A percentile compares a stretch with the other conserved stretches of the same genome.
These are phyloP conservation scores for Macquaria australasica DNA, from an alignment of 2,113 vertebrate species.

Conservation along the genomic window DNA sequence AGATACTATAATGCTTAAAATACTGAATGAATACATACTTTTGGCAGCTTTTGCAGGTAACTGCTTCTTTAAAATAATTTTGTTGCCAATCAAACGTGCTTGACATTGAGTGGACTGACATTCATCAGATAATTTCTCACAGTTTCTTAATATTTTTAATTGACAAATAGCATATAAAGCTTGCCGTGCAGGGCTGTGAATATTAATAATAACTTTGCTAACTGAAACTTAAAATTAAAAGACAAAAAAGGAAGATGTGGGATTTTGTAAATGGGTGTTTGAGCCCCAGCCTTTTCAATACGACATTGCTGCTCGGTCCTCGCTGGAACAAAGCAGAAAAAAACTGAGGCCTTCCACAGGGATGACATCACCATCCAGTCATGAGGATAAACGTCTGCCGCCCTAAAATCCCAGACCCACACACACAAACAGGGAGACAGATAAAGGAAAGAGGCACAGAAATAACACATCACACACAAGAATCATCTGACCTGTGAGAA, in stretches of 20 bases:
- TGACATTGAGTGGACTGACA: neutral
- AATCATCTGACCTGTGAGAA: slow-evolving; percentile 31
- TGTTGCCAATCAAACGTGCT: neutral
- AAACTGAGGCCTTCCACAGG: slow-evolving; percentile 35
- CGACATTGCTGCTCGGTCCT: neutral
- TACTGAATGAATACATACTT: neutral
- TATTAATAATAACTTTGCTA: neutral
- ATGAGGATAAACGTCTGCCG: slow-evolving; percentile 55
- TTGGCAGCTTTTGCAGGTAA: neutral
- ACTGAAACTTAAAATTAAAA: neutral
- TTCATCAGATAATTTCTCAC: neutral
- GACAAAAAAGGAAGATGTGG: neutral
- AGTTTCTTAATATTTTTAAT: neutral
- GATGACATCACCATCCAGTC: slow-evolving; percentile 68
- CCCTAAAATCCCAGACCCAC: slow-evolving; percentile 35
- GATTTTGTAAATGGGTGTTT: neutral
- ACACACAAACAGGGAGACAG: slow-evolving; percentile 18
- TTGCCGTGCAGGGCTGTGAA: neutral
- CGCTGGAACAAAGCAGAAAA: slow-evolving; percentile 19
- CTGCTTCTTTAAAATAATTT: neutral
- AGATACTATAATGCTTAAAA: neutral
- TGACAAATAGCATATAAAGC: neutral
- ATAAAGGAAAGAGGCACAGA: slow-evolving; percentile 33
- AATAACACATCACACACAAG: slow-evolving; percentile 33
- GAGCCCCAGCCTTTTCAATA: neutral